Conservation (phyloP, 2,888 invertebrate genomes). For the Isotomurus palustris region DNA sequence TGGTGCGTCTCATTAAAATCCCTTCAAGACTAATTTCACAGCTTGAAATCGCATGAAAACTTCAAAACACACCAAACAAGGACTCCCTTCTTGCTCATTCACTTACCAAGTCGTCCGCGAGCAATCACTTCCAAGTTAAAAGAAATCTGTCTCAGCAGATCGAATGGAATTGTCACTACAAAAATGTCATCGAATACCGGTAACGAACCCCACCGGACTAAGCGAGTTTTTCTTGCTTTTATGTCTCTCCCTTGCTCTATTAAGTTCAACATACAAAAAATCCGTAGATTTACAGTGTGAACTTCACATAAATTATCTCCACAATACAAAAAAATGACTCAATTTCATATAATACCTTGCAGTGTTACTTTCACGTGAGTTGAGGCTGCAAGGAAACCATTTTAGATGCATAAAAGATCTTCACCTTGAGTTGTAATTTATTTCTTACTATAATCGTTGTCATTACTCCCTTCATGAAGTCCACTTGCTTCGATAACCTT, state of each 20-base stretch:
- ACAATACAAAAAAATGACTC: neutral
- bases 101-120: constrained; percentile 43
- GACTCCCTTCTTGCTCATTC: neutral
- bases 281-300: no score
- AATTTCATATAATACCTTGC: constrained; percentile 16
- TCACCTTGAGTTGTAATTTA: neutral
- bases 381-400: constrained; percentile 41
- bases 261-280: no score
- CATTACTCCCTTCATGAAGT: constrained; percentile 39
- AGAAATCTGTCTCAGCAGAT: constrained; percentile 42
- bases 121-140: constrained; percentile 42
- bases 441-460: constrained; percentile 40
- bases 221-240: constrained; percentile 42
- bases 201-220: constrained; percentile 44
- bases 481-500: constrained; percentile 44
- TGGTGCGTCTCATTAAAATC: no score
- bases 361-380: constrained; percentile 45
- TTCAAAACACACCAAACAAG: neutral
- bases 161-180: constrained; percentile 42
- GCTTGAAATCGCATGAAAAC: no score
- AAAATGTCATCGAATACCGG: constrained; percentile 45
- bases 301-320: neutral
- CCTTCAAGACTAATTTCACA: no score
- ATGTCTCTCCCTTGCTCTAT: constrained; percentile 43
- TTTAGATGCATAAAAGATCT: constrained; percentile 4